phyloP scores from a whole-genome alignment of 1,140 invertebrate species.

The Bradynema listronoti region DNA sequence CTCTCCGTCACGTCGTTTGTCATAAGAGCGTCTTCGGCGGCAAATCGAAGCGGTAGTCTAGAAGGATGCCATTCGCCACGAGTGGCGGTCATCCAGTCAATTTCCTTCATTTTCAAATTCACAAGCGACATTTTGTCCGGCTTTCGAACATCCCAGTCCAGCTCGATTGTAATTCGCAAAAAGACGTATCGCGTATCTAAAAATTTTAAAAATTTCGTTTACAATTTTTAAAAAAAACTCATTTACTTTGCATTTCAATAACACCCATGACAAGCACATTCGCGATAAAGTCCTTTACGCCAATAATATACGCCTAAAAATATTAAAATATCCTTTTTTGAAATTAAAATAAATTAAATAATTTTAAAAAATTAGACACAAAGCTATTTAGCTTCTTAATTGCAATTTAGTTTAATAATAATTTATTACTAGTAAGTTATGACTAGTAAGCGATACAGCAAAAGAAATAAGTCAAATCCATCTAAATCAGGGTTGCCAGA shows the following conservation, averaged over 20 bases:
- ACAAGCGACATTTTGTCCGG: not conserved
- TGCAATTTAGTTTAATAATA: no score
- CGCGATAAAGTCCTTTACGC: not conserved
- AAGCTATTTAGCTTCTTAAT: no score
- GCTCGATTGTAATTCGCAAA: not conserved
- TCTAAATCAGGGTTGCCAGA: no score
- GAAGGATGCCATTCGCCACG: not conserved
- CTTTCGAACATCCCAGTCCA: not conserved
- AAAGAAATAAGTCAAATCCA: no score
- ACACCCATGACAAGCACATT: slow-evolving; percentile 6
- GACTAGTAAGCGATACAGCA: no score
- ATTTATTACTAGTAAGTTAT: no score
- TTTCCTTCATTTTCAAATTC: slow-evolving; percentile 1
- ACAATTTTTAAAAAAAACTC: not conserved
- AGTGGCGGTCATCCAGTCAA: slow-evolving; percentile 3
- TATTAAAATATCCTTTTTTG: no score
- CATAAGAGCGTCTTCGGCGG: not conserved
- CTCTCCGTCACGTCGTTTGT: slow-evolving; percentile 10
- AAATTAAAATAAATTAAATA: no score
- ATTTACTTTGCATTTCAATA: slow-evolving; percentile 6
- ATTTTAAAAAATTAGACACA: no score
- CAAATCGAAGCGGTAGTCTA: not conserved
- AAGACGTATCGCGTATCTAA: slow-evolving; percentile 8
- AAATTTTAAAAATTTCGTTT: not conserved
- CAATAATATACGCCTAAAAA: not conserved